Conservation (phyloP, 2,113 vertebrate species). For the Gasterosteus aculeatus region DNA sequence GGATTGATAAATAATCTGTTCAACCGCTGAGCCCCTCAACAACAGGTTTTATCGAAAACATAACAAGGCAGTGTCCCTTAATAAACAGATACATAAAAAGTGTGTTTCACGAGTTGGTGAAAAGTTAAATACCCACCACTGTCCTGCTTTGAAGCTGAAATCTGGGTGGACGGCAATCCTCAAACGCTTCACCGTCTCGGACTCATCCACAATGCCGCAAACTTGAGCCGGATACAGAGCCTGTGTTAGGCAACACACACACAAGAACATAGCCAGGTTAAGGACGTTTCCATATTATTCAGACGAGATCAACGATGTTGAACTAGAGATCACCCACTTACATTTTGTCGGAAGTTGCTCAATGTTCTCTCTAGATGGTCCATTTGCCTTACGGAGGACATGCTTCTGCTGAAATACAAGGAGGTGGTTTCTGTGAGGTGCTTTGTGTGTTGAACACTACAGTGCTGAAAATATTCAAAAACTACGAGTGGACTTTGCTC, state of each 20-base stretch:
- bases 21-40: background rate
- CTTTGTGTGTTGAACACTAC: background rate
- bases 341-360: constrained; percentile 86
- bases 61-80: background rate
- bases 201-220: constrained; percentile 85
- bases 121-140: constrained; percentile 85
- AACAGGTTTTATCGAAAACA: background rate
- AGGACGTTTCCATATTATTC: background rate
- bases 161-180: constrained; percentile 84
- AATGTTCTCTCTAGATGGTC: constrained; percentile 93
- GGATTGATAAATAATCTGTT: too few species aligned
- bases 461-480: background rate
- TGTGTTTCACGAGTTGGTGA: background rate
- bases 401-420: constrained; percentile 75
- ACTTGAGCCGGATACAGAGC: constrained; percentile 86
- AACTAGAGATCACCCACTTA: constrained; percentile 70
- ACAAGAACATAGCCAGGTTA: background rate
- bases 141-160: constrained; percentile 93
- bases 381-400: constrained; percentile 85
- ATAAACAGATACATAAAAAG: background rate
- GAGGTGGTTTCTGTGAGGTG: background rate
- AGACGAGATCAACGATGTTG: background rate
- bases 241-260: constrained; percentile 65
- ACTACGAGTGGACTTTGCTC: constrained; percentile 42
- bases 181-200: constrained; percentile 86